Evolutionary conservation across 2,113 vertebrate genomes (phyloP).

Genomic region (Myiopsitta monachus): DNA sequence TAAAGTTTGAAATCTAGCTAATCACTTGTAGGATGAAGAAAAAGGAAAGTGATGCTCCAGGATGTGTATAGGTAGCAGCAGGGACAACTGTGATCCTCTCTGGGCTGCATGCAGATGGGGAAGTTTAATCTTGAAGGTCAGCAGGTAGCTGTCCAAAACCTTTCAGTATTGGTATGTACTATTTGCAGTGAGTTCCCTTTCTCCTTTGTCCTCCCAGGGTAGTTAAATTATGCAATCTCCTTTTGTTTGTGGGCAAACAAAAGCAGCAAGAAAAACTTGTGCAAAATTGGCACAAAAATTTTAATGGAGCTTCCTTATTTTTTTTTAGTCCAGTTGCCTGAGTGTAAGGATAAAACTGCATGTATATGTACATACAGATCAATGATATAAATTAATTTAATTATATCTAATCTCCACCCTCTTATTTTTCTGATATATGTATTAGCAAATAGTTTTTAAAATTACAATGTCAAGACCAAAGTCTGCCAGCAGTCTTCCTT

Average conservation of each 20-base stretch:
- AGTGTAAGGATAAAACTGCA: not conserved
- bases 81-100: not conserved
- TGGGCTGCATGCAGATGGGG: not conserved
- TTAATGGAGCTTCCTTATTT: not conserved
- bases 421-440: not conserved
- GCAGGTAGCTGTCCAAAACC: not conserved
- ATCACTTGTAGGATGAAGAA: not conserved
- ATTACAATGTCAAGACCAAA: not conserved
- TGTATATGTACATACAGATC: not conserved
- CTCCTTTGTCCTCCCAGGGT: not conserved
- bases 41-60: not conserved
- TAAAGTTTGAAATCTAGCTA: not conserved
- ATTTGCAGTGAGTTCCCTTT: not conserved
- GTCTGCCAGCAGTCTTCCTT: not conserved
- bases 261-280: not conserved
- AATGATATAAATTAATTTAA: not conserved
- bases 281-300: not conserved
- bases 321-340: not conserved
- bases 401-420: not conserved
- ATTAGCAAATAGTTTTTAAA: not conserved
- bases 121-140: not conserved
- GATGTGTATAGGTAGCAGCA: not conserved
- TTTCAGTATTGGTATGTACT: not conserved
- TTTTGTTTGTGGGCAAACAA: not conserved
- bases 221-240: not conserved